Evolutionary conservation across 2,888 invertebrate species (phyloP).

Genomic region (Drosophila prolongata): DNA sequence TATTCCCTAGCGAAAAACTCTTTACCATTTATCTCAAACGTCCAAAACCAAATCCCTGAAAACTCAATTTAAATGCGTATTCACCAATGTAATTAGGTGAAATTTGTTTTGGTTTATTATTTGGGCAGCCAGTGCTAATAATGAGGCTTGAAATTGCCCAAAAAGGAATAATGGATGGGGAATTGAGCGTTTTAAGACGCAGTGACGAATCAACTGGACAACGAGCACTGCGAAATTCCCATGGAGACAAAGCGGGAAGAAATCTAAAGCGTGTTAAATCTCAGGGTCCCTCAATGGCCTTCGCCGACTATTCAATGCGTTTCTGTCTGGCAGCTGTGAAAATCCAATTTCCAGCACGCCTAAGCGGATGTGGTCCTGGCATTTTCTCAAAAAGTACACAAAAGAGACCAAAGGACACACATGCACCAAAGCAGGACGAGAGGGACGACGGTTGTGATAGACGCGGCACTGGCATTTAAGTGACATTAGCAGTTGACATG

Average conservation of each 20-base stretch:
- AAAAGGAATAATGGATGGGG: slow-evolving; percentile 27
- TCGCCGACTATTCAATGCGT: slow-evolving; percentile 35
- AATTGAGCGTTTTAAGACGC: slow-evolving; percentile 14
- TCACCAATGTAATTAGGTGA: slow-evolving; percentile 42
- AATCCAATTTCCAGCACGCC: slow-evolving; percentile 69
- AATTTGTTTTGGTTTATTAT: slow-evolving; percentile 49
- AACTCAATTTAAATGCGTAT: slow-evolving; percentile 31
- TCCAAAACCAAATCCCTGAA: slow-evolving; percentile 16
- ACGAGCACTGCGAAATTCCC: slow-evolving; percentile 36
- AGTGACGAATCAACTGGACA: slow-evolving; percentile 42
- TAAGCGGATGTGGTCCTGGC: slow-evolving; percentile 72
- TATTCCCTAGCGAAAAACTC: neutral
- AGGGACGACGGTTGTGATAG: slow-evolving; percentile 46
- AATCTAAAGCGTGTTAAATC: slow-evolving; percentile 66
- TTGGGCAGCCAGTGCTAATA: slow-evolving; percentile 42
- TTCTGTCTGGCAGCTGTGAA: slow-evolving; percentile 73
- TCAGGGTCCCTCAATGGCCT: slow-evolving; percentile 51
- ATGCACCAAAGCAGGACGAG: slow-evolving; percentile 24
- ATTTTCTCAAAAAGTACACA: slow-evolving; percentile 47
- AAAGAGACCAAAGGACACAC: slow-evolving; percentile 43
- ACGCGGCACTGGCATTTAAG: slow-evolving; percentile 64
- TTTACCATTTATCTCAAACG: neutral
- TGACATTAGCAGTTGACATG: slow-evolving; percentile 61
- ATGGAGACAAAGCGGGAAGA: slow-evolving; percentile 23
- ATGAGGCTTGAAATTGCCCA: slow-evolving; percentile 70